Evolutionary conservation across 2,797 vertebrate species (phyloP).

Genomic region (Meriones psammophilus): DNA sequence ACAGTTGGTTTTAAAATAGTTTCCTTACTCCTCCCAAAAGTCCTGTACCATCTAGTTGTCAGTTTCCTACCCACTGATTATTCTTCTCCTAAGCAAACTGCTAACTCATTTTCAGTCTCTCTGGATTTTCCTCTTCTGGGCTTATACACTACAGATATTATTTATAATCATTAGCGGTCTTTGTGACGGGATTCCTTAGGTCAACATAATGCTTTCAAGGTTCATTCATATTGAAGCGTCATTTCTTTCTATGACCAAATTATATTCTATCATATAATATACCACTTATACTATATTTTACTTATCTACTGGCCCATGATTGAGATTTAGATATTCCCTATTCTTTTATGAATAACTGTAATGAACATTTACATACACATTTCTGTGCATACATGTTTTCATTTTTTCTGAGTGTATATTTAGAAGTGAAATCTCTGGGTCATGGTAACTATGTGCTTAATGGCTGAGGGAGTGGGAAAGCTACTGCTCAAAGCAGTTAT

Average conservation of each 20-base stretch:
- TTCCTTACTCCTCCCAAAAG: conserved; percentile 26
- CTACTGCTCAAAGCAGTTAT: not conserved
- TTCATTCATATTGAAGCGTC: not conserved
- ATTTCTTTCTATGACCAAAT: conserved; percentile 50
- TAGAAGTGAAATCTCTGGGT: not conserved
- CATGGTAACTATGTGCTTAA: not conserved
- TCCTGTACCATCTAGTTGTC: not conserved
- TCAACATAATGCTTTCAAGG: not conserved
- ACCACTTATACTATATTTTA: not conserved
- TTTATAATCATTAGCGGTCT: not conserved
- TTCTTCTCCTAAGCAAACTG: not conserved
- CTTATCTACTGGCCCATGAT: not conserved
- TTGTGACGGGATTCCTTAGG: conserved; percentile 21
- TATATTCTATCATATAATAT: not conserved
- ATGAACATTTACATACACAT: not conserved
- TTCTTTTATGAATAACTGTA: not conserved
- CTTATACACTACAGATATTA: not conserved
- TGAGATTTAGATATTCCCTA: conserved; percentile 24
- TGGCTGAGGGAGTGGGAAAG: not conserved
- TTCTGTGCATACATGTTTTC: not conserved
- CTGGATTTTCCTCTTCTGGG: conserved; percentile 13
- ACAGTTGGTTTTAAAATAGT: not conserved
- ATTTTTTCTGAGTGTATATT: not conserved
- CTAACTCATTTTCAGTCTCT: not conserved
- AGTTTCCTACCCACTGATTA: not conserved